Conservation (phyloP, 2,888 invertebrate species). For the Phengaris alcon region DNA sequence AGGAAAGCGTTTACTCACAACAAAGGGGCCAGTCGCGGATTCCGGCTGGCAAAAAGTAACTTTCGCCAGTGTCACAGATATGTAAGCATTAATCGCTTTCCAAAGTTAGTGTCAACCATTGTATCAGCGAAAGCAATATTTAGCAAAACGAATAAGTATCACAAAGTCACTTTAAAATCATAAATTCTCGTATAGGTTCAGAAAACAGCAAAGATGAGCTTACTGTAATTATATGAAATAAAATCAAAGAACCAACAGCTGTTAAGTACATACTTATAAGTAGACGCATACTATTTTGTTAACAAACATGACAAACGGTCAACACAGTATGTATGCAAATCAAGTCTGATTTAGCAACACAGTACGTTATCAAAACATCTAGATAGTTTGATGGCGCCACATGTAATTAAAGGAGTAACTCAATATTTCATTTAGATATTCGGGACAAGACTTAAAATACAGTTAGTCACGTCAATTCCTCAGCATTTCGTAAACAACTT, state of each 20-base stretch:
- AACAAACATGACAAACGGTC: background rate
- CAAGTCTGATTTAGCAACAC: background rate
- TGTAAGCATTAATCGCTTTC: slow-evolving; percentile 61
- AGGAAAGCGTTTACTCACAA: slow-evolving; percentile 37
- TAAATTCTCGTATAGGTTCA: slow-evolving; percentile 38
- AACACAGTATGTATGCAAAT: background rate
- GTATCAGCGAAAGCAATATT: slow-evolving; percentile 66
- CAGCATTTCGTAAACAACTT: slow-evolving; percentile 54
- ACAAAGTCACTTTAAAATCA: background rate
- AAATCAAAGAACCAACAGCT: background rate
- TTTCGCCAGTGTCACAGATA: slow-evolving; percentile 61
- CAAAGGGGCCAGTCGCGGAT: slow-evolving; percentile 50
- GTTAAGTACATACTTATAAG: background rate
- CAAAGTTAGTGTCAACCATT: slow-evolving; percentile 66
- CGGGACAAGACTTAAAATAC: slow-evolving; percentile 10
- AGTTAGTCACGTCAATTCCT: slow-evolving; percentile 33
- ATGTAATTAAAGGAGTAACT: slow-evolving; percentile 3
- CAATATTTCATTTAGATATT: slow-evolving; percentile 14
- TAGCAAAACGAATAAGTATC: background rate
- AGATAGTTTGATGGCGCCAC: background rate
- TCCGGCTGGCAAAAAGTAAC: slow-evolving; percentile 56
- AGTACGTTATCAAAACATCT: background rate
- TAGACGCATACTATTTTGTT: background rate
- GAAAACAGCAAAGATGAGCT: background rate
- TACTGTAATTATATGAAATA: background rate